Conservation (phyloP, 2,888 invertebrate species). For the Selenia dentaria region DNA sequence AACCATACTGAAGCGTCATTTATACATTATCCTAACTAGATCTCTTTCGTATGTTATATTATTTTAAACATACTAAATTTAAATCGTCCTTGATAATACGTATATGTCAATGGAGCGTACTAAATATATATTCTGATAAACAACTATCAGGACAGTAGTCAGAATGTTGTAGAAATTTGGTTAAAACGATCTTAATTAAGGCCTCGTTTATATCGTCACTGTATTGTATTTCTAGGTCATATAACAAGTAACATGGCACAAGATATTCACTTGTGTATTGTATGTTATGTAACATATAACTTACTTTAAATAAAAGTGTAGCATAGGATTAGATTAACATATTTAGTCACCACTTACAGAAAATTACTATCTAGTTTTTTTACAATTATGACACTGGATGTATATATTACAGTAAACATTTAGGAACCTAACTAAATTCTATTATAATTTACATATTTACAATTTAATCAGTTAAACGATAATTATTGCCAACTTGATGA, state of each 20-base stretch:
- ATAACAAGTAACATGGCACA: slow-evolving; percentile 63
- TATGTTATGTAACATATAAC: slow-evolving; percentile 22
- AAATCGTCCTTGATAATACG: too few relatives aligned
- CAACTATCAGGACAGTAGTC: too few relatives aligned
- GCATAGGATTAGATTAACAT: slow-evolving; percentile 14
- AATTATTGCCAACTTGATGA: slow-evolving; percentile 9
- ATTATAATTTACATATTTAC: slow-evolving; percentile 75
- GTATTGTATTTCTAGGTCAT: too few relatives aligned
- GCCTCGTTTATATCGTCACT: too few relatives aligned
- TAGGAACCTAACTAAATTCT: slow-evolving; percentile 41
- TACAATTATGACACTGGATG: slow-evolving; percentile 76
- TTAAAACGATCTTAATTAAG: too few relatives aligned
- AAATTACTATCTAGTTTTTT: slow-evolving; percentile 10
- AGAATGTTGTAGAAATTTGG: too few relatives aligned
- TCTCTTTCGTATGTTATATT: too few relatives aligned
- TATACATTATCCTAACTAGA: too few relatives aligned
- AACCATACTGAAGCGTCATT: slow-evolving; percentile 40
- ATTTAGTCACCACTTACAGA: slow-evolving; percentile 4
- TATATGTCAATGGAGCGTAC: too few relatives aligned
- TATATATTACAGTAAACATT: slow-evolving; percentile 47
- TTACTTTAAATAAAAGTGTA: slow-evolving; percentile 27
- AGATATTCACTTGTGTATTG: slow-evolving; percentile 76
- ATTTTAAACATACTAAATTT: too few relatives aligned
- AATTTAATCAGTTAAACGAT: slow-evolving; percentile 33
- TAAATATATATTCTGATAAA: too few relatives aligned